Percentiles rank a stretch among this genome's conserved stretches.
Evolutionary conservation across 2,113 vertebrate genomes (phyloP).

Genomic region (Clinocottus analis): DNA sequence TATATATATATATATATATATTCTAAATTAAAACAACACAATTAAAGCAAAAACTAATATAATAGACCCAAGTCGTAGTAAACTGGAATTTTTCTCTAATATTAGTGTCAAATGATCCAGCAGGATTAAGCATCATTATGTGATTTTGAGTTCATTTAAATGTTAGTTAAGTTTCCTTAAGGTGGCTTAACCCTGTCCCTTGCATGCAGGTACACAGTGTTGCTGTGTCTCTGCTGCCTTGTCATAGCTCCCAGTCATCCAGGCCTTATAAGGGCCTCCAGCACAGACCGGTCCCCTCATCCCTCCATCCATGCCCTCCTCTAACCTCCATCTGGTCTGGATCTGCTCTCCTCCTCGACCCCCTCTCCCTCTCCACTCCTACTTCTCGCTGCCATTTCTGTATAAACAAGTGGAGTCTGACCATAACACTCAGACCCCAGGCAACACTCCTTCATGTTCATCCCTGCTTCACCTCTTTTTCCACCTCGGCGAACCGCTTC

Average conservation of each 20-base stretch:
- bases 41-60: not conserved
- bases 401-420: conserved; percentile 74
- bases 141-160: not conserved
- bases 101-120: not conserved
- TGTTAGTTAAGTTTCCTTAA: not conserved
- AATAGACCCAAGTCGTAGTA: not conserved
- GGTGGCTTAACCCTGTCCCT: not conserved
- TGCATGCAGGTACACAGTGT: conserved; percentile 33
- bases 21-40: not conserved
- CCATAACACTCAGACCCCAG: conserved; percentile 66
- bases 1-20: no score
- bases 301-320: conserved; percentile 63
- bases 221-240: conserved; percentile 35
- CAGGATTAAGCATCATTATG: not conserved
- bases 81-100: not conserved
- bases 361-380: conserved; percentile 2
- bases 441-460: conserved; percentile 19
- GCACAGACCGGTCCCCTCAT: conserved; percentile 66
- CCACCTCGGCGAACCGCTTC: not conserved
- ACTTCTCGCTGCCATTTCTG: conserved; percentile 59
- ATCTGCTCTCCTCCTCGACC: conserved; percentile 72
- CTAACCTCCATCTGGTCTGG: conserved; percentile 80
- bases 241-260: conserved; percentile 45
- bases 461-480: conserved; percentile 8
- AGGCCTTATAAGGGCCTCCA: conserved; percentile 78